A percentile compares a stretch with the other conserved stretches of the same genome.
These are phyloP conservation scores for Solenodon paradoxus DNA, from an alignment of 2,113 vertebrate genomes.

Conservation along the genomic window DNA sequence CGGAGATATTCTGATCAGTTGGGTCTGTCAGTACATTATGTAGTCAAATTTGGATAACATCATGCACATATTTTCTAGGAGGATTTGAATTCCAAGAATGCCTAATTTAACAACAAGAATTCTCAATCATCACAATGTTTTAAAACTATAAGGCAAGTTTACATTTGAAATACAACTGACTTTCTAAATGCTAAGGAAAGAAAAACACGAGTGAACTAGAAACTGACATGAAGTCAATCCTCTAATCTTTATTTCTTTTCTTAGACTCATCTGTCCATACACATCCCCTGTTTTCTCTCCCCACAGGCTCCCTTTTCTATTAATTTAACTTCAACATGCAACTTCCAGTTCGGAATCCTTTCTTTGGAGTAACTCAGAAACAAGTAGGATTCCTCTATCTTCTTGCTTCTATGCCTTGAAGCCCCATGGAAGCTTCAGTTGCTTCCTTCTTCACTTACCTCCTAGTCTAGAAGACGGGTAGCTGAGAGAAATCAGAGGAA, in stretches of 20 bases:
- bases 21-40: background rate
- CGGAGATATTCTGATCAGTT: background rate
- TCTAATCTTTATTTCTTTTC: background rate
- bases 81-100: background rate
- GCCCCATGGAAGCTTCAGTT: background rate
- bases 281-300: background rate
- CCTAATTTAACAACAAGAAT: background rate
- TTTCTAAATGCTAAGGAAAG: background rate
- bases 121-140: background rate
- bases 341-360: background rate
- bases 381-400: background rate
- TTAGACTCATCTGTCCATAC: background rate
- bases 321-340: background rate
- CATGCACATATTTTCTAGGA: background rate
- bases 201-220: background rate
- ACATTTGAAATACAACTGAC: background rate
- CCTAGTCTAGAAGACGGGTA: background rate
- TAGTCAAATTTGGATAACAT: background rate
- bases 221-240: background rate
- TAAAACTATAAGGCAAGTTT: background rate
- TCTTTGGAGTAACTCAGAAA: background rate
- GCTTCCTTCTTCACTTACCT: background rate
- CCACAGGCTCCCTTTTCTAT: background rate
- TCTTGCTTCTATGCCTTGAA: background rate
- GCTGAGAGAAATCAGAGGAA: background rate